Evolutionary conservation across 1,140 invertebrate species (phyloP).

Genomic region (Achatina immaculata): DNA sequence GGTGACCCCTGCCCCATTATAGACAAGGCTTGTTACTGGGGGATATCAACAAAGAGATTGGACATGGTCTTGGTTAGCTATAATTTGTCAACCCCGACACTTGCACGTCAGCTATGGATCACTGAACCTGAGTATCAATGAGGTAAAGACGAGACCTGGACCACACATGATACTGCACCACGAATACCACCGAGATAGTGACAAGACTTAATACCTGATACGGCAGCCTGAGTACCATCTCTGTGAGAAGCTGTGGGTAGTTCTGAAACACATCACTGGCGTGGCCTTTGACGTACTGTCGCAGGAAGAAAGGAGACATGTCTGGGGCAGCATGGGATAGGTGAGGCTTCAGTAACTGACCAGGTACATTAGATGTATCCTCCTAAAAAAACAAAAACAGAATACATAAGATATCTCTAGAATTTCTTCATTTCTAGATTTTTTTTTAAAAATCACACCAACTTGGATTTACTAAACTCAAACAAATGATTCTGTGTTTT

Average conservation of each 20-base stretch:
- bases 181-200: background rate
- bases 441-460: background rate
- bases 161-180: too few relatives aligned
- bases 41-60: too few relatives aligned
- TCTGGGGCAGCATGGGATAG: constrained; percentile 82
- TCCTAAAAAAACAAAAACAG: constrained; percentile 48
- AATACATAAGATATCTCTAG: too few relatives aligned
- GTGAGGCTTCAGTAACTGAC: constrained; percentile 83
- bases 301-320: constrained; percentile 95
- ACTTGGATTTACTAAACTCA: background rate
- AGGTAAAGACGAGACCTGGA: too few relatives aligned
- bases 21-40: too few relatives aligned
- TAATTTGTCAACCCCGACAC: too few relatives aligned
- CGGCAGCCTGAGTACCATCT: constrained; percentile 92
- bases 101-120: too few relatives aligned
- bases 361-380: constrained; percentile 65
- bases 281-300: constrained; percentile 87
- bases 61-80: too few relatives aligned
- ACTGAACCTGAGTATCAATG: too few relatives aligned
- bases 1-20: too few relatives aligned
- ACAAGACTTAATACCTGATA: constrained; percentile 78
- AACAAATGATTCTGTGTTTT: background rate
- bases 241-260: constrained; percentile 92
- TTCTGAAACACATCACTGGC: constrained; percentile 93
- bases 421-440: background rate